Evolutionary conservation across 1,140 invertebrate species (phyloP).

Genomic region (Rhyzopertha dominica): DNA sequence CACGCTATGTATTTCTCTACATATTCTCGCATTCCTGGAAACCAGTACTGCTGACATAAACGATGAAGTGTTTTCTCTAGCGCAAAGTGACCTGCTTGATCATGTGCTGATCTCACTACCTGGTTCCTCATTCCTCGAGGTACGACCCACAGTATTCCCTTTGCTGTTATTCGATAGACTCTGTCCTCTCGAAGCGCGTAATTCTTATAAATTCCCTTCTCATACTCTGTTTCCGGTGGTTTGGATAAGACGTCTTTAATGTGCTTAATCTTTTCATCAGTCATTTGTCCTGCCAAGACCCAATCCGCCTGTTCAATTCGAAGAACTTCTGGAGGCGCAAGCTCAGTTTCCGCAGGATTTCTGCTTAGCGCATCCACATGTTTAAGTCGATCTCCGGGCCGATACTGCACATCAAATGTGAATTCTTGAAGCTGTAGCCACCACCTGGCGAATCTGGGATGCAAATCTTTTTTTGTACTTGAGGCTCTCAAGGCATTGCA

Average conservation of each 20-base stretch:
- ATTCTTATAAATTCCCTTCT: constrained; percentile 26
- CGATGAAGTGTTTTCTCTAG: constrained; percentile 36
- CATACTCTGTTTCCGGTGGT: constrained; percentile 18
- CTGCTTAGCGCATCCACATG: constrained; percentile 39
- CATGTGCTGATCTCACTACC: constrained; percentile 35
- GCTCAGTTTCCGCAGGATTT: constrained; percentile 14
- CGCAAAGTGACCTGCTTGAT: constrained; percentile 37
- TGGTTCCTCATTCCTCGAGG: constrained; percentile 33
- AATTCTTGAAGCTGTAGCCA: constrained; percentile 34
- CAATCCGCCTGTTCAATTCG: constrained; percentile 18
- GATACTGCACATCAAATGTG: constrained; percentile 31
- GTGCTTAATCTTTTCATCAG: constrained; percentile 13
- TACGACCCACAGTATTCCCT: constrained; percentile 36
- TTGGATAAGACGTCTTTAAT: constrained; percentile 14
- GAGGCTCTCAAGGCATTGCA: constrained; percentile 28
- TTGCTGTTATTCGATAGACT: constrained; percentile 28
- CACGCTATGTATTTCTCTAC: constrained; percentile 30
- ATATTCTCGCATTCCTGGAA: constrained; percentile 33
- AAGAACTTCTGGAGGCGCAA: neutral
- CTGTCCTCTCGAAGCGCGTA: constrained; percentile 30
- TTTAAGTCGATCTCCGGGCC: constrained; percentile 27
- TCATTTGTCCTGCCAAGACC: constrained; percentile 19
- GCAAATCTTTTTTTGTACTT: constrained; percentile 26
- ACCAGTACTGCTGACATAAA: constrained; percentile 35
- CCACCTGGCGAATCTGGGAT: constrained; percentile 35